Base-by-base conservation (phyloP, 2,888 invertebrate genomes). In the Synanthedon tipuliformis region DNA sequence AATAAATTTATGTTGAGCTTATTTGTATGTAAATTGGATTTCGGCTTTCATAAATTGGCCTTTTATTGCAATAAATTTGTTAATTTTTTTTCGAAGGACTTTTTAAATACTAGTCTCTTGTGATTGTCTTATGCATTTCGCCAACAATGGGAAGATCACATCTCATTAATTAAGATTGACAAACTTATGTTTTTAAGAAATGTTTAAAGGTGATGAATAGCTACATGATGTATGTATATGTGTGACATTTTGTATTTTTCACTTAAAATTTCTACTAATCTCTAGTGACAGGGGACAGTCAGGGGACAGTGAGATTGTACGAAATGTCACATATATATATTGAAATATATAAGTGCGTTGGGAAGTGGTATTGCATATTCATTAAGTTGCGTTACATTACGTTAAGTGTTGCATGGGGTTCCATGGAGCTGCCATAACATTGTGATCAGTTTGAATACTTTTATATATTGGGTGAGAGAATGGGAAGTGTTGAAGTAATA, bases 371-470 rank as follows among this genome's bases (percentile, higher is more conserved):
- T 34, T 34, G 34, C 34, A 10, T 34, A 34, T 34, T 8, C 34
- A 34, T 34, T 34, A 34, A 34, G 34, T 34, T 34, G 34, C 34
- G 34, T 34, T 34, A 34, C 34, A 8, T 34, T 74, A 55, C 45
- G 52, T 61, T 75, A 73, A 79, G 80, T 77, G 81, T 81, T 81
- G 83, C 82, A 78, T 81, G 84, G 83, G 65, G 83, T 82, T 83
- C 83, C 78, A 78, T 78, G 80, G 85, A 76, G 66, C 84, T 81
- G 87, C 86, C 85, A 86, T 85, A 84, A 79, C 73, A 75, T 76
- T 87, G 85, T 86, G 87, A 87, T 86, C 82, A 75, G 83, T 85
- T 86, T 87, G 80, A 86, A 82, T 86, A 87, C 84, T 86, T 87
- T 86, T 87, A 85, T 85, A 85, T 79, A 45, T 45, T 45, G 83